Evolutionary conservation across 2,888 invertebrate genomes (phyloP).

Genomic region (Drosophila merina): DNA sequence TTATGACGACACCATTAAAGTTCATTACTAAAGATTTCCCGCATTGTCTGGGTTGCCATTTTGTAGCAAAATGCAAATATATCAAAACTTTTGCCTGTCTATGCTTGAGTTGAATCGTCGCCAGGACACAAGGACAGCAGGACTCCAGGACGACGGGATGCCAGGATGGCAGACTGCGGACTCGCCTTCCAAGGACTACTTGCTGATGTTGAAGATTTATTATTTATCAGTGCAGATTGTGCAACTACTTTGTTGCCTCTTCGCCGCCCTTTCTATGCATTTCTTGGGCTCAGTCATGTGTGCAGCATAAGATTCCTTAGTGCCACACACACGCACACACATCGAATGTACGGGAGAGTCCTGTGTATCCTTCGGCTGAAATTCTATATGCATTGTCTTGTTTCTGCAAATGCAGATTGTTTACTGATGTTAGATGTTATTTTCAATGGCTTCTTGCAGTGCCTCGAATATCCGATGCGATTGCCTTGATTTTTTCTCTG

Average conservation of each 20-base stretch:
- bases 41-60: conserved; percentile 45
- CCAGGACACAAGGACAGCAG: background rate
- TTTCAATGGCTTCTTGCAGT: conserved; percentile 53
- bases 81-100: conserved; percentile 58
- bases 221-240: conserved; percentile 75
- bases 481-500: conserved; percentile 57
- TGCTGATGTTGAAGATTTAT: conserved; percentile 68
- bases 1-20: conserved; percentile 55
- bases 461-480: conserved; percentile 52
- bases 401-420: conserved; percentile 69
- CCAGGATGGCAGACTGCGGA: conserved; percentile 8
- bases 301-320: conserved; percentile 53
- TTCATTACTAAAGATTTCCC: conserved; percentile 59
- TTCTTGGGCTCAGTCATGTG: conserved; percentile 51
- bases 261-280: conserved; percentile 4
- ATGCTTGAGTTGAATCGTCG: conserved; percentile 40
- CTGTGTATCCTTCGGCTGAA: conserved; percentile 46
- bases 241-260: conserved; percentile 44
- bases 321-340: conserved; percentile 27
- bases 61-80: conserved; percentile 55
- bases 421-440: conserved; percentile 64
- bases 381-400: conserved; percentile 70
- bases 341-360: conserved; percentile 9
- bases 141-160: background rate
- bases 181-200: conserved; percentile 38